Conservation (phyloP, 1,140 invertebrate genomes). For the Pantala flavescens region DNA sequence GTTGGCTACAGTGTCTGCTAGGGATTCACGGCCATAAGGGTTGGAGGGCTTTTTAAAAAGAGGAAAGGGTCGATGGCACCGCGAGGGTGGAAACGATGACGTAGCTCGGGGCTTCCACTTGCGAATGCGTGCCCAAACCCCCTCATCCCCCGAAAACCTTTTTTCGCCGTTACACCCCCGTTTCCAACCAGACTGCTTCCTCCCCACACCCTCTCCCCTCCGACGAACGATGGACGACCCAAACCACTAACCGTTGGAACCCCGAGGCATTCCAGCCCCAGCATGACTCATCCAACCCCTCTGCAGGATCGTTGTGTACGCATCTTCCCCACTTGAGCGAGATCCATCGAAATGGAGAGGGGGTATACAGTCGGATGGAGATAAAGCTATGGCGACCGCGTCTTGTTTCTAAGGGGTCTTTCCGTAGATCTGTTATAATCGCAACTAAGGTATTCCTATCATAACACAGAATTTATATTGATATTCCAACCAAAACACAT, state of each 20-base stretch:
- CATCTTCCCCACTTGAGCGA: not conserved
- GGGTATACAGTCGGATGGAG: too few relatives aligned
- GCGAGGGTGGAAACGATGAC: not conserved
- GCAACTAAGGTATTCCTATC: too few relatives aligned
- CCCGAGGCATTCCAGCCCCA: not conserved
- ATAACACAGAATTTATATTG: too few relatives aligned
- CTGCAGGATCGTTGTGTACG: not conserved
- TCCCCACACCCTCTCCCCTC: not conserved
- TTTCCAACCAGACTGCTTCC: not conserved
- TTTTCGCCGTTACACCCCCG: not conserved
- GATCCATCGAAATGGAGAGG: too few relatives aligned
- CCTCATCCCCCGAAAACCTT: not conserved
- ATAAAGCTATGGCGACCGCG: too few relatives aligned
- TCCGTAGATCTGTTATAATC: too few relatives aligned
- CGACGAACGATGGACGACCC: not conserved
- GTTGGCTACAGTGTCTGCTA: too few relatives aligned
- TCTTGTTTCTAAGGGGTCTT: too few relatives aligned
- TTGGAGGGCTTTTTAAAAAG: not conserved
- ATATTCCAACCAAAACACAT: too few relatives aligned
- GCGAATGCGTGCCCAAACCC: not conserved
- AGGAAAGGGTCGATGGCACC: not conserved
- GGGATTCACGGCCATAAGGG: too few relatives aligned
- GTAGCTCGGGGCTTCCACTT: not conserved
- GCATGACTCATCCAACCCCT: not conserved
- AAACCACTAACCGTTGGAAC: too few relatives aligned